phyloP scores from a whole-genome alignment of 2,113 vertebrate species.

The Lamprotornis superbus region DNA sequence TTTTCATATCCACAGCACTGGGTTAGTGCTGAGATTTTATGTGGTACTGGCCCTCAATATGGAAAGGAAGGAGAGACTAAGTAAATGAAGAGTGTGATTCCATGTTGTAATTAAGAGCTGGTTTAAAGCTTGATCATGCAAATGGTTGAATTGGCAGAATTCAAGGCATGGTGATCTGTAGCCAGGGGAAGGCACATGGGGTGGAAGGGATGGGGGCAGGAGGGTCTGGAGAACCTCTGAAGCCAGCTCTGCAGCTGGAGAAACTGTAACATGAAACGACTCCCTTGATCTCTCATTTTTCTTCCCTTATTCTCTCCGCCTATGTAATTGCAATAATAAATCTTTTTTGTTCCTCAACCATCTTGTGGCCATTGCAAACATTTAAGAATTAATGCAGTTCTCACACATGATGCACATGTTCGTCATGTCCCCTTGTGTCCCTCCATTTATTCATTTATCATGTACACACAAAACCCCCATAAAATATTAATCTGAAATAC shows the following conservation, averaged over 20 bases:
- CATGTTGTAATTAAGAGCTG: neutral
- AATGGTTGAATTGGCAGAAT: neutral
- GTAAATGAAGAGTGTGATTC: neutral
- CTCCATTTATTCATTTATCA: slow-evolving; percentile 61
- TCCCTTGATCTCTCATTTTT: slow-evolving; percentile 57
- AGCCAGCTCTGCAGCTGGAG: slow-evolving; percentile 30
- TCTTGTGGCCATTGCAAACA: slow-evolving; percentile 50
- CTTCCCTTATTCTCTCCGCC: slow-evolving; percentile 16
- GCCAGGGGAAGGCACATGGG: neutral
- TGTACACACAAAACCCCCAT: slow-evolving; percentile 54
- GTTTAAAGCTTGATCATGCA: neutral
- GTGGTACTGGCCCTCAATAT: neutral
- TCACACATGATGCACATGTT: slow-evolving; percentile 44
- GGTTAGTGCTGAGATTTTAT: neutral
- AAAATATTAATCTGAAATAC: slow-evolving; percentile 68
- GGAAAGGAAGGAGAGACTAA: neutral
- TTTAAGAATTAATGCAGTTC: slow-evolving; percentile 59
- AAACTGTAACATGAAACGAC: slow-evolving; percentile 22
- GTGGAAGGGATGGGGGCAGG: neutral
- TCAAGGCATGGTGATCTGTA: neutral
- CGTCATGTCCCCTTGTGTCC: slow-evolving; percentile 49
- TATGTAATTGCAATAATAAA: slow-evolving; percentile 57
- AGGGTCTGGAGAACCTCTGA: slow-evolving; percentile 4
- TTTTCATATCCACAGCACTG: neutral
- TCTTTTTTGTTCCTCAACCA: slow-evolving; percentile 49